These are phyloP conservation scores for Zeus faber DNA, from an alignment of 2,113 vertebrate genomes.

Conservation along the genomic window DNA sequence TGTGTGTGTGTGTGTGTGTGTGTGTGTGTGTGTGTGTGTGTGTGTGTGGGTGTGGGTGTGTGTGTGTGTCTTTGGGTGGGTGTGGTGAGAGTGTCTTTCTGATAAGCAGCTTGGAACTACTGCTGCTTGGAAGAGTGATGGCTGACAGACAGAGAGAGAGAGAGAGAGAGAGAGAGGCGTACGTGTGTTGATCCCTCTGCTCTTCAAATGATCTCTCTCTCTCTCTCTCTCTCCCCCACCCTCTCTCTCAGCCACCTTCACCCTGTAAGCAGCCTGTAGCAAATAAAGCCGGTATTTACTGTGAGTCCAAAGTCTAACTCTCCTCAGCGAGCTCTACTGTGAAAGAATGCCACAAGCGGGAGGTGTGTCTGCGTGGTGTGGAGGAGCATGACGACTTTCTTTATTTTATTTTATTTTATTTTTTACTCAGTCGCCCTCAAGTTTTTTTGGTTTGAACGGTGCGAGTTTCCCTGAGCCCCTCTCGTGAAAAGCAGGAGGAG, in stretches of 20 bases:
- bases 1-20: conserved; percentile 24
- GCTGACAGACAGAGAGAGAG: conserved; percentile 19
- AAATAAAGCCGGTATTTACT: conserved; percentile 77
- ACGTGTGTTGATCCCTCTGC: not conserved
- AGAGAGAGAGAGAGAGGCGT: conserved; percentile 1
- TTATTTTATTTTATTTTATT: no score
- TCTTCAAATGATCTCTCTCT: no score
- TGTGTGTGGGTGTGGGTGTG: conserved; percentile 19
- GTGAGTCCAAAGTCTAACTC: conserved; percentile 73
- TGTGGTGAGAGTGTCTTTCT: conserved; percentile 49
- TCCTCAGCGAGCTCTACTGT: conserved; percentile 50
- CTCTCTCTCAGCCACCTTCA: conserved; percentile 34
- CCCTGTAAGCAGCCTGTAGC: conserved; percentile 30
- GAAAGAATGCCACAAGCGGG: conserved; percentile 71
- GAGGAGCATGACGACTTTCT: conserved; percentile 5
- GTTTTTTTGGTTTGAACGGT: not conserved
- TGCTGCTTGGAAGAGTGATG: conserved; percentile 20
- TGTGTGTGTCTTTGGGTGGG: conserved; percentile 23
- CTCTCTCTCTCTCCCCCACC: not conserved
- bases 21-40: conserved; percentile 33
- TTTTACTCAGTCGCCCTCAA: no score
- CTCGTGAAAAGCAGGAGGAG: not conserved
- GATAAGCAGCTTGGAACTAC: conserved; percentile 64
- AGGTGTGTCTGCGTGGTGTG: not conserved
- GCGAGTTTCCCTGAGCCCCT: not conserved